phyloP scores from a whole-genome alignment of 2,113 vertebrate genomes.

The Brachypteracias leptosomus region DNA sequence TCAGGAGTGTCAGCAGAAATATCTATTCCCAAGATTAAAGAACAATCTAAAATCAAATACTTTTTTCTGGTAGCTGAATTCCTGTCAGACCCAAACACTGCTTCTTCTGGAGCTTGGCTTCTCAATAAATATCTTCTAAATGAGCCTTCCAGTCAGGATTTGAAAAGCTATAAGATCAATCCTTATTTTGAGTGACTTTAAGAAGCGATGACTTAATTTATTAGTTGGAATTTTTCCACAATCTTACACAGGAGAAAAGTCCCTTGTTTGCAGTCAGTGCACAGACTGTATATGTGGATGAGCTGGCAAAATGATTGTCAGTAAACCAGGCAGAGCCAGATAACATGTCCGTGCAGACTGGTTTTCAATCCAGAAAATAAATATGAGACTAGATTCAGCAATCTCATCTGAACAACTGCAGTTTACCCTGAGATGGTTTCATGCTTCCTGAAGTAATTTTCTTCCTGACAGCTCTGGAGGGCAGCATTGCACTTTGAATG shows the following conservation, averaged over 20 bases:
- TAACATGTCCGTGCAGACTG: slow-evolving; percentile 2
- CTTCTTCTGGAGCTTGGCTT: slow-evolving; percentile 24
- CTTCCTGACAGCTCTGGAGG: slow-evolving; percentile 48
- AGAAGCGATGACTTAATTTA: slow-evolving; percentile 34
- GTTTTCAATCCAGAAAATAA: slow-evolving; percentile 13
- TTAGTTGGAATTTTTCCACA: not conserved
- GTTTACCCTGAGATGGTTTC: not conserved
- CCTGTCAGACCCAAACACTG: slow-evolving; percentile 6
- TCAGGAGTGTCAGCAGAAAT: not conserved
- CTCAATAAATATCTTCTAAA: slow-evolving; percentile 21
- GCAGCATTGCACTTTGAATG: slow-evolving; percentile 76
- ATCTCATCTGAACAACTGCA: not conserved
- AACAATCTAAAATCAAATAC: slow-evolving; percentile 54
- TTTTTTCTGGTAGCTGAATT: slow-evolving; percentile 28
- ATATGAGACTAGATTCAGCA: not conserved
- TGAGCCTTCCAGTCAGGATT: slow-evolving; percentile 25
- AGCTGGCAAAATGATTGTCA: slow-evolving; percentile 33
- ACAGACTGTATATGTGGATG: not conserved
- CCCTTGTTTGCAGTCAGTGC: not conserved
- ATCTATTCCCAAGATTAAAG: slow-evolving; percentile 44
- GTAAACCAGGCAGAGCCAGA: slow-evolving; percentile 25
- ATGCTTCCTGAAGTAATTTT: not conserved
- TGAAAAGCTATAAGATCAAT: slow-evolving; percentile 28
- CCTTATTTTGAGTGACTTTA: slow-evolving; percentile 25
- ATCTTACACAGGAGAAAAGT: not conserved